Conservation (phyloP, 2,888 invertebrate species). For the Eudasyphora cyanicolor region DNA sequence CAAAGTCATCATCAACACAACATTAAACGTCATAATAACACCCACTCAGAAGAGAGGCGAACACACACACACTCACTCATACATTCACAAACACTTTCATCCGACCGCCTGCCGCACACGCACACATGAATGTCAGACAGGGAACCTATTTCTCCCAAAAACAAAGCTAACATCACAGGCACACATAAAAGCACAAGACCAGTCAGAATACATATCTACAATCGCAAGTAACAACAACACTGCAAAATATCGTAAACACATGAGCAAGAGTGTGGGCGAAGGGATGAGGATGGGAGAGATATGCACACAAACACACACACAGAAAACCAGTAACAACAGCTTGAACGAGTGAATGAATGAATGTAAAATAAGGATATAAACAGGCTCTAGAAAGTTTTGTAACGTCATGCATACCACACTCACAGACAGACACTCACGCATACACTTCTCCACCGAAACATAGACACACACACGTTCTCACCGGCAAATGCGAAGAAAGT, state of each 20-base stretch:
- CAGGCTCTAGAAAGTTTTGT: conserved; percentile 47
- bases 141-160: conserved; percentile 53
- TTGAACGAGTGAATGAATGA: neutral
- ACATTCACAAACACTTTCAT: conserved; percentile 18
- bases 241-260: conserved; percentile 18
- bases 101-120: neutral
- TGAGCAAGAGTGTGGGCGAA: too few species aligned
- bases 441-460: neutral
- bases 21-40: conserved; percentile 55
- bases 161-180: conserved; percentile 18
- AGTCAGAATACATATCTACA: conserved; percentile 8
- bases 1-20: conserved; percentile 65
- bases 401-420: conserved; percentile 19
- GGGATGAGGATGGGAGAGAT: too few species aligned
- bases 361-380: conserved; percentile 54
- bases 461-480: too few species aligned
- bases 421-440: neutral
- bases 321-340: too few species aligned
- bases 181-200: neutral
- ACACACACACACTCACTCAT: conserved; percentile 29
- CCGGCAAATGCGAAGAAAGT: neutral
- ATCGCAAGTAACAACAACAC: too few species aligned
- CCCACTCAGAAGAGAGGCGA: conserved; percentile 54
- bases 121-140: conserved; percentile 41
- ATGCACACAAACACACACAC: too few species aligned